Evolutionary conservation across 2,797 vertebrate genomes (phyloP).

Genomic region (Aselliscus stoliczkanus): DNA sequence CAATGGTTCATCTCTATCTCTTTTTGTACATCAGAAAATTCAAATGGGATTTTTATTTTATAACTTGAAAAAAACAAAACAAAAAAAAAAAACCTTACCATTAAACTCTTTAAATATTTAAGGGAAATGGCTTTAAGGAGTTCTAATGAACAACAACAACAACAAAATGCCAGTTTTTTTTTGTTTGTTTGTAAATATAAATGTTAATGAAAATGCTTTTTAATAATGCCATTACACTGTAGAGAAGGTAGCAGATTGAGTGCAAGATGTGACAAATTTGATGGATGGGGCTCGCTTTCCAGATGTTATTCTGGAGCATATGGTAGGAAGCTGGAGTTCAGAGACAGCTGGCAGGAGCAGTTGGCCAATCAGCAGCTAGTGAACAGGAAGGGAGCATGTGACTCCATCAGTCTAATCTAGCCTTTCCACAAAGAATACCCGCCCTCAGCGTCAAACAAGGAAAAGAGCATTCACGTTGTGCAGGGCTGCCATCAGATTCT

Average conservation of each 20-base stretch:
- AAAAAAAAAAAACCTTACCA: slow-evolving; percentile 85
- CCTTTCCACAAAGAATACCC: slow-evolving; percentile 26
- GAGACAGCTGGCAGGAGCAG: slow-evolving; percentile 71
- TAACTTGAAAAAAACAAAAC: slow-evolving; percentile 85
- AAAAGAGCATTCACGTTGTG: slow-evolving; percentile 22
- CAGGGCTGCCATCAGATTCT: slow-evolving; percentile 62
- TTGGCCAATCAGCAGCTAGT: slow-evolving; percentile 74
- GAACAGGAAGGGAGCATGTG: slow-evolving; percentile 73
- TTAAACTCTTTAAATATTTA: slow-evolving; percentile 93
- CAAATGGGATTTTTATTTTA: slow-evolving; percentile 98
- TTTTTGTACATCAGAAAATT: slow-evolving; percentile 98
- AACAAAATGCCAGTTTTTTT: slow-evolving; percentile 87
- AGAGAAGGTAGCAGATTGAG: slow-evolving; percentile 92
- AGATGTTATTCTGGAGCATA: slow-evolving; percentile 64
- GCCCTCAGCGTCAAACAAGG: background rate
- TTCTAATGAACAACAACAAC: slow-evolving; percentile 88
- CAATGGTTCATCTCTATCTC: slow-evolving; percentile 95
- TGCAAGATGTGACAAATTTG: slow-evolving; percentile 75
- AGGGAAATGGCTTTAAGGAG: slow-evolving; percentile 98
- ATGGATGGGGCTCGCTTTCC: slow-evolving; percentile 75
- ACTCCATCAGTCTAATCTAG: slow-evolving; percentile 51
- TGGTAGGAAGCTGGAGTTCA: slow-evolving; percentile 71
- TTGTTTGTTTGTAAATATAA: slow-evolving; percentile 94
- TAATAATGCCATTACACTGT: slow-evolving; percentile 91
- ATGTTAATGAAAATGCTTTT: slow-evolving; percentile 88